These are phyloP conservation scores for Macrotis lagotis DNA, from an alignment of 2,113 vertebrate genomes.

Conservation along the genomic window DNA sequence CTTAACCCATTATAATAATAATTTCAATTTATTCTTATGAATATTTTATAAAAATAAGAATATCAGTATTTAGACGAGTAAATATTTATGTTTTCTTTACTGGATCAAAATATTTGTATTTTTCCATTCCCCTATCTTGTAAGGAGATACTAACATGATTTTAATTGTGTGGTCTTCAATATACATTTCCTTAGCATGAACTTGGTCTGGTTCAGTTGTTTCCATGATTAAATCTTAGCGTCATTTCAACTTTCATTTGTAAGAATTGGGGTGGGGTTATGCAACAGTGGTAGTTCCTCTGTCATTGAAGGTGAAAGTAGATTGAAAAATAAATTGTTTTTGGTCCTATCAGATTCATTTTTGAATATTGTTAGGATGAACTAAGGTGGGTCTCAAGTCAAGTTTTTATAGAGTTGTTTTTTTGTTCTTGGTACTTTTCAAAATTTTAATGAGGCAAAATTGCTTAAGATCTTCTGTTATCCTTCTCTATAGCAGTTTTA, in stretches of 20 bases:
- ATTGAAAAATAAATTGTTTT: background rate
- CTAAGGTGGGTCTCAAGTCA: background rate
- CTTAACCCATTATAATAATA: no score
- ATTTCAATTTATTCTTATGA: no score
- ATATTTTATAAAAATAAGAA: no score
- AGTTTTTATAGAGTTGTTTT: background rate
- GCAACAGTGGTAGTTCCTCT: background rate
- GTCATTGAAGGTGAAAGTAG: background rate
- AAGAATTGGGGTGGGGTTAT: background rate
- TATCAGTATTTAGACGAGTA: no score
- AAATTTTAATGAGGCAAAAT: background rate
- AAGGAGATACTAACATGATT: background rate
- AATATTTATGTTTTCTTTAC: no score
- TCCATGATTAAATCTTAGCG: background rate
- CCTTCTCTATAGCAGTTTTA: background rate
- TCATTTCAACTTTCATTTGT: background rate
- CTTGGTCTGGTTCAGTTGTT: background rate
- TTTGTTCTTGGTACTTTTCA: background rate
- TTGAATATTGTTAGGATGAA: background rate
- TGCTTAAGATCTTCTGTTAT: background rate
- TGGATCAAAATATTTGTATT: no score
- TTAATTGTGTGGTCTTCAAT: background rate
- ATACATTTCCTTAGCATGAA: background rate
- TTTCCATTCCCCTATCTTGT: no score
- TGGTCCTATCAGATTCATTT: background rate